Percentiles rank a stretch among this genome's conserved stretches.
phyloP scores from a whole-genome alignment of 2,797 vertebrate species.

The Enteromius unitaeniatus region DNA sequence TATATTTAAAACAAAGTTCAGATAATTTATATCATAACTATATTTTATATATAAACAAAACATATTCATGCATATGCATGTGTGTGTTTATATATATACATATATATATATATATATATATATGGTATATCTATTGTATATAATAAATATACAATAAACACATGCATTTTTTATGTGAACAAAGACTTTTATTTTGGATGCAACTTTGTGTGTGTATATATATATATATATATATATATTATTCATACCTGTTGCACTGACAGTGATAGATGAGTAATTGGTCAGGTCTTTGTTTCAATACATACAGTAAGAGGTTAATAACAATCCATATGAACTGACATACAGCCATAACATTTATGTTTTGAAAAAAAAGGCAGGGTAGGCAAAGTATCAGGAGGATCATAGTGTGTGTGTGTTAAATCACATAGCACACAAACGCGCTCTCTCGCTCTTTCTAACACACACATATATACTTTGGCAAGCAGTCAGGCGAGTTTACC shows the following conservation, averaged over 20 bases:
- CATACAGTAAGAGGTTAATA: not conserved
- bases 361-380: not conserved
- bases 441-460: conserved; percentile 28
- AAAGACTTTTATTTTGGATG: too few species aligned
- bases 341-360: not conserved
- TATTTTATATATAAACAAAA: too few species aligned
- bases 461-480: conserved; percentile 44
- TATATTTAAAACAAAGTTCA: too few species aligned
- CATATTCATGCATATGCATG: too few species aligned
- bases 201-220: too few species aligned
- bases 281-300: not conserved
- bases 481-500: conserved; percentile 52
- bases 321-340: not conserved
- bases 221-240: not conserved
- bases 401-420: conserved; percentile 1
- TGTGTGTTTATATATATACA: too few species aligned
- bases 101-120: too few species aligned
- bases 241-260: not conserved
- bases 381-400: not conserved
- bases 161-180: too few species aligned
- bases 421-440: conserved; percentile 24
- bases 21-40: too few species aligned
- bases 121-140: too few species aligned
- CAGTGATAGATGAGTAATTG: not conserved
- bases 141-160: too few species aligned